Percentiles rank a stretch among this genome's conserved stretches.
These are phyloP conservation scores for Pangasius djambal DNA, from an alignment of 2,797 vertebrate genomes.

Conservation along the genomic window DNA sequence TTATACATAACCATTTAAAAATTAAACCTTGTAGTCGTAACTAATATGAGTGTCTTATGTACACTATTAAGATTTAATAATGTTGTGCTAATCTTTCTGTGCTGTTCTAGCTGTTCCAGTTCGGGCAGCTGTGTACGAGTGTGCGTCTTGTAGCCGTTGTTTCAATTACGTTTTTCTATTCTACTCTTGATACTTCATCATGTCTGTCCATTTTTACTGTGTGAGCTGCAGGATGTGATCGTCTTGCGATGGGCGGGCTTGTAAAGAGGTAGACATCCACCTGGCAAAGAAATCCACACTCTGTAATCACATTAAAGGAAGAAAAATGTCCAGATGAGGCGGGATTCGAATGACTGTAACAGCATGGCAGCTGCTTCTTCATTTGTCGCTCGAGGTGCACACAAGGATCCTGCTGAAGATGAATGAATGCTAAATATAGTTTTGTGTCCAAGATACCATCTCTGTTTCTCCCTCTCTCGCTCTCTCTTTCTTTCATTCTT, in stretches of 20 bases:
- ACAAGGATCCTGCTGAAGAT: conserved; percentile 17
- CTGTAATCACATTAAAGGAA: conserved; percentile 11
- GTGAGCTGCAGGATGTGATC: background rate
- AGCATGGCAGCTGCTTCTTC: background rate
- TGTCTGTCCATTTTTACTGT: background rate
- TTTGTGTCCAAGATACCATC: background rate
- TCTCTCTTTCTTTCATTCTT: too few species aligned
- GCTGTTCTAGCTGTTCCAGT: background rate
- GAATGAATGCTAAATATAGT: conserved; percentile 28
- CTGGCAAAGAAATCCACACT: background rate
- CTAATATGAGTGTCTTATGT: conserved; percentile 3
- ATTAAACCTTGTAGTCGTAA: background rate
- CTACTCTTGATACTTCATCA: background rate
- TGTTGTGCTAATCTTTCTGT: conserved; percentile 20
- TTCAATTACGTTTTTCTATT: background rate
- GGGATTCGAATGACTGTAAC: background rate
- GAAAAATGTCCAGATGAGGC: background rate
- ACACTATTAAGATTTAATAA: background rate
- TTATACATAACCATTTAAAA: background rate
- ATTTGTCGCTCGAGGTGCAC: conserved; percentile 7
- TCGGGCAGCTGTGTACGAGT: background rate
- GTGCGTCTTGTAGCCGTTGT: background rate
- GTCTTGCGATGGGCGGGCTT: background rate
- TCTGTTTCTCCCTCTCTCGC: background rate
- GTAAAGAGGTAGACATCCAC: conserved; percentile 41